A percentile compares a stretch with the other conserved stretches of the same genome.
Conservation (phyloP, 2,113 vertebrate genomes). For the Phalacrocorax brasilianus region DNA sequence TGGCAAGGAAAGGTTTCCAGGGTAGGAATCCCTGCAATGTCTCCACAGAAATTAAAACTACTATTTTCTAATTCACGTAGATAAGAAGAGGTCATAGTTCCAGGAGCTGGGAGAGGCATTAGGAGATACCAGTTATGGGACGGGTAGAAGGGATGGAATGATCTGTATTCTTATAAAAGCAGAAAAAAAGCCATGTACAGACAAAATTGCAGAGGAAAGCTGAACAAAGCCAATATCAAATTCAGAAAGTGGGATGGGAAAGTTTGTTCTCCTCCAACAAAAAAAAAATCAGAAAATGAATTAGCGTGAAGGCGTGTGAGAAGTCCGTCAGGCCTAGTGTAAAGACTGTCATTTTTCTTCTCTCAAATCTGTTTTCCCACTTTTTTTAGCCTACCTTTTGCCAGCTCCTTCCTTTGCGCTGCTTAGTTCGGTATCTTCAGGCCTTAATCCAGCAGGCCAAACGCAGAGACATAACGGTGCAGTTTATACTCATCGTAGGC, state of each 20-base stretch:
- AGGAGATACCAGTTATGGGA: background rate
- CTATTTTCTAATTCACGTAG: background rate
- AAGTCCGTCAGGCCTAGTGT: background rate
- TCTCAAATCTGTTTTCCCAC: background rate
- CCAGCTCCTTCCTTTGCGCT: background rate
- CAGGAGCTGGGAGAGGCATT: background rate
- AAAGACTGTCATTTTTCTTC: background rate
- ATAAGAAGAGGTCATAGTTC: background rate
- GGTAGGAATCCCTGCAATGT: background rate
- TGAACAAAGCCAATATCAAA: rapidly evolving
- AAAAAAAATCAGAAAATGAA: background rate
- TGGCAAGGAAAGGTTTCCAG: rapidly evolving
- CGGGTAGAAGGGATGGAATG: background rate
- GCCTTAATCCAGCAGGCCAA: background rate
- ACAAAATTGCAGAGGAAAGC: background rate
- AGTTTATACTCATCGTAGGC: rapidly evolving
- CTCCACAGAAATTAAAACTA: background rate
- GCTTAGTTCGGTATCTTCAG: too few relatives aligned
- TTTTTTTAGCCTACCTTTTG: background rate
- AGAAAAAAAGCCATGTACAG: background rate
- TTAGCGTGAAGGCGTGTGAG: rapidly evolving
- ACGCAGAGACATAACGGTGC: rapidly evolving
- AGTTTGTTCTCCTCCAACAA: background rate
- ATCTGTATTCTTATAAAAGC: background rate
- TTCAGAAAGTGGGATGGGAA: background rate